phyloP scores from a whole-genome alignment of 2,888 invertebrate genomes.

The Lepidochrysops patricia region DNA sequence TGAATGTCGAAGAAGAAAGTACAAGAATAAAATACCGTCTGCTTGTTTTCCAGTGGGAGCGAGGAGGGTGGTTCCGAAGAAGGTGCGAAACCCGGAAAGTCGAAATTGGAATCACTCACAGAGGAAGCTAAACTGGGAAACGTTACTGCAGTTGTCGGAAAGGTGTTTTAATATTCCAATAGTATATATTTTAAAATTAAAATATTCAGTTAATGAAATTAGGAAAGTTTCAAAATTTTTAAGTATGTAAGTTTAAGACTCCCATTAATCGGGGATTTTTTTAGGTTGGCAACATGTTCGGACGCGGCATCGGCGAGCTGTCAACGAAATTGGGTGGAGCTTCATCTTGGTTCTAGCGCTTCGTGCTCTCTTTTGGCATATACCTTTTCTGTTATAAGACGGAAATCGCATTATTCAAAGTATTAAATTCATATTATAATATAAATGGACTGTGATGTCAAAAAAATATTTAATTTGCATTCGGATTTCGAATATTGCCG shows the following conservation, averaged over 20 bases:
- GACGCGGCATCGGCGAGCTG: constrained; percentile 91
- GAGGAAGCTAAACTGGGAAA: constrained; percentile 82
- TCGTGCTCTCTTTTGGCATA: constrained; percentile 31
- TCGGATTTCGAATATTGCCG: constrained; percentile 29
- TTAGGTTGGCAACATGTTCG: constrained; percentile 90
- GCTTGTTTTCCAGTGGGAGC: constrained; percentile 68
- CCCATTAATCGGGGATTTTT: constrained; percentile 22
- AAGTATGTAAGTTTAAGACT: neutral
- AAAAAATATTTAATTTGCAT: constrained; percentile 41
- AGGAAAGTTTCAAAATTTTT: too few relatives aligned
- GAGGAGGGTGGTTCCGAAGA: constrained; percentile 79
- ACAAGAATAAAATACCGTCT: neutral
- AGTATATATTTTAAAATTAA: too few relatives aligned
- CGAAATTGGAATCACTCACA: constrained; percentile 62
- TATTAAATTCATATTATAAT: constrained; percentile 16
- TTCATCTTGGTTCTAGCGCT: constrained; percentile 85
- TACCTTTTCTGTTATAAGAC: constrained; percentile 43
- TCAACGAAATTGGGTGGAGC: constrained; percentile 91
- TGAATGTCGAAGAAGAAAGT: too few relatives aligned
- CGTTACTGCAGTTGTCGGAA: constrained; percentile 89
- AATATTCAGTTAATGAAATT: too few relatives aligned
- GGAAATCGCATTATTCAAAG: constrained; percentile 29
- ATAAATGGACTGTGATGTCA: constrained; percentile 48
- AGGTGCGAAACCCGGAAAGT: constrained; percentile 60
- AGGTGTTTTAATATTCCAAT: constrained; percentile 45